These are phyloP conservation scores for Misgurnus anguillicaudatus DNA, from an alignment of 2,113 vertebrate species.

Conservation along the genomic window DNA sequence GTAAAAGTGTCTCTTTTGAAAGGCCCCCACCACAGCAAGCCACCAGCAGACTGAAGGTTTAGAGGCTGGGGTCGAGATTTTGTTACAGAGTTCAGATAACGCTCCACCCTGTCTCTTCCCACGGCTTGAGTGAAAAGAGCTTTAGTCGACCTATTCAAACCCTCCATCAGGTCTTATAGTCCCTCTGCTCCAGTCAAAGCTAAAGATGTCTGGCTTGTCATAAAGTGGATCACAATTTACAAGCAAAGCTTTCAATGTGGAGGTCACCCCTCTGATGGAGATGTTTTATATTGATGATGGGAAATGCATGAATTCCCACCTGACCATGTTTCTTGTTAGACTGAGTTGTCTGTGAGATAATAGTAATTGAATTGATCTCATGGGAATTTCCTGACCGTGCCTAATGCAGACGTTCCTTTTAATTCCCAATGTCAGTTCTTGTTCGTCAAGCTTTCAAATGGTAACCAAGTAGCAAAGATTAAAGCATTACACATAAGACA, in stretches of 20 bases:
- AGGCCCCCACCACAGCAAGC: conserved; percentile 38
- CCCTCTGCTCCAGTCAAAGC: conserved; percentile 34
- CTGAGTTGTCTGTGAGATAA: conserved; percentile 30
- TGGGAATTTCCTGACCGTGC: conserved; percentile 17
- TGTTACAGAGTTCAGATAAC: conserved; percentile 53
- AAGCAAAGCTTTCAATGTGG: not conserved
- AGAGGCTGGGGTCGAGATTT: conserved; percentile 51
- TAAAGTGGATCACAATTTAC: conserved; percentile 36
- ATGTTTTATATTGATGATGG: conserved; percentile 12
- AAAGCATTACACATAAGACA: not conserved
- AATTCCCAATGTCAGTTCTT: conserved; percentile 45
- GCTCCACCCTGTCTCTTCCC: conserved; percentile 50
- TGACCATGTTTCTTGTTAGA: conserved; percentile 39
- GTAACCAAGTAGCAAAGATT: conserved; percentile 41
- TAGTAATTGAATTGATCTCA: conserved; percentile 33
- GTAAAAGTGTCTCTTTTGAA: conserved; percentile 39
- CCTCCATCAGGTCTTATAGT: conserved; percentile 34
- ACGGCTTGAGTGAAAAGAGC: conserved; percentile 47
- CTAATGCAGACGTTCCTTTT: not conserved
- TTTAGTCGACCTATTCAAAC: conserved; percentile 43
- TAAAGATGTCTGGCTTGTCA: conserved; percentile 39
- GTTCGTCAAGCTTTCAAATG: conserved; percentile 53
- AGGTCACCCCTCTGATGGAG: conserved; percentile 13
- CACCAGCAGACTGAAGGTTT: conserved; percentile 13
- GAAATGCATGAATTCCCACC: not conserved